Conservation (phyloP, 2,888 invertebrate species). For the Cheilosia vulpina region DNA sequence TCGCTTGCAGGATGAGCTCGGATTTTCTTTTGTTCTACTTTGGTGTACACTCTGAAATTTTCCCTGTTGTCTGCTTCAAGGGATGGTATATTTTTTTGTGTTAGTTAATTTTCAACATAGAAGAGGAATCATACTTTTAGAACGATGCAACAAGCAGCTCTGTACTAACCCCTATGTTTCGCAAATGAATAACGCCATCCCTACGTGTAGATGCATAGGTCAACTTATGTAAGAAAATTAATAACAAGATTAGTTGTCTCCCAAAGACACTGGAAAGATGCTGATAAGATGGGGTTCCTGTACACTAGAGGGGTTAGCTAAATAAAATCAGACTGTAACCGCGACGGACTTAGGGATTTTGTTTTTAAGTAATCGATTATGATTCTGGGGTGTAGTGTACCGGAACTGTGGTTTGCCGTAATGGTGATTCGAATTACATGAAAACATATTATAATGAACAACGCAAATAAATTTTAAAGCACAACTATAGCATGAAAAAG, state of each 20-base stretch:
- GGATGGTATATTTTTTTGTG: neutral
- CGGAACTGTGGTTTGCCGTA: too few relatives aligned
- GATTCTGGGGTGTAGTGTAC: too few relatives aligned
- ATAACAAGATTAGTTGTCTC: neutral
- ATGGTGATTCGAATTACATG: too few relatives aligned
- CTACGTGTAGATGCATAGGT: too few relatives aligned
- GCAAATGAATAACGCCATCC: neutral
- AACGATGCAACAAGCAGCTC: neutral
- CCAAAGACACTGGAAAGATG: neutral
- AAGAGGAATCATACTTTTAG: neutral
- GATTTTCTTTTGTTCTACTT: conserved; percentile 16
- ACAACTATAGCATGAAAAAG: too few relatives aligned
- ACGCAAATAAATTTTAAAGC: too few relatives aligned
- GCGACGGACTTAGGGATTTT: too few relatives aligned
- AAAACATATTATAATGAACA: too few relatives aligned
- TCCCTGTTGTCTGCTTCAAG: neutral
- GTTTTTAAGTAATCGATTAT: too few relatives aligned
- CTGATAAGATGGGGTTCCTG: too few relatives aligned
- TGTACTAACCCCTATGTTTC: neutral
- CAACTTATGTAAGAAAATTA: neutral
- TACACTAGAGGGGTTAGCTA: too few relatives aligned
- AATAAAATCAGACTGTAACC: too few relatives aligned
- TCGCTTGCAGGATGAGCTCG: conserved; percentile 7
- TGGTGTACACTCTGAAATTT: conserved; percentile 2
- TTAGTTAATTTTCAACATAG: neutral